Conservation (phyloP, 2,113 vertebrate species). For the Xiphophorus couchianus region DNA sequence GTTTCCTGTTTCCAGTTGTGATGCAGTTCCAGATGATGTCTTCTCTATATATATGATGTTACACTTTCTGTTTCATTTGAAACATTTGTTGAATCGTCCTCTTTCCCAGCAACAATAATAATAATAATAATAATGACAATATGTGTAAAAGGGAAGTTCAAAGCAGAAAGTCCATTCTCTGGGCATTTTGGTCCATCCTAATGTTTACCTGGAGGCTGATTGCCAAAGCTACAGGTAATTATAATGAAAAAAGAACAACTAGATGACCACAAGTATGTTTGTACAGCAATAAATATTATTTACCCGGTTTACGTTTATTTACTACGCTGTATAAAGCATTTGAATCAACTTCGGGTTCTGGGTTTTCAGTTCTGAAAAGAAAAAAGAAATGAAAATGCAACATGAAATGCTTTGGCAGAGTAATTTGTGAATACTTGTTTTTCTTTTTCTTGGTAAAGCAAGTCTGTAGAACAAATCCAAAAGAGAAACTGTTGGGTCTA, state of each 20-base stretch:
- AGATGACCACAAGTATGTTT: neutral
- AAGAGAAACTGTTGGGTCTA: no score
- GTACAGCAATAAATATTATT: neutral
- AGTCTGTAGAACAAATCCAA: neutral
- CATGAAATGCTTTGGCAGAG: neutral
- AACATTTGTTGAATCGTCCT: neutral
- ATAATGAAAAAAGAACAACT: no score
- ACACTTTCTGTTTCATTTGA: no score
- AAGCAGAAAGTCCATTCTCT: neutral
- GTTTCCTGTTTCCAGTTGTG: no score
- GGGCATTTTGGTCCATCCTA: neutral
- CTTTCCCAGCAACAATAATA: neutral
- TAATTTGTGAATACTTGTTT: neutral
- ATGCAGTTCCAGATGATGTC: no score
- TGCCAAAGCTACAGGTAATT: neutral
- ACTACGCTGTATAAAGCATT: slow-evolving; percentile 28
- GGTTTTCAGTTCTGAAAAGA: neutral
- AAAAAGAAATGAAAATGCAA: neutral
- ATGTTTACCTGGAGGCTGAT: neutral
- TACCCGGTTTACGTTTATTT: neutral
- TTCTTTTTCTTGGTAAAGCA: neutral
- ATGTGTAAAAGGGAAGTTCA: neutral
- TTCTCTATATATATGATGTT: no score
- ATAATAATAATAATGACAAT: neutral
- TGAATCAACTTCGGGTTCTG: neutral